Evolutionary conservation across 2,888 invertebrate species (phyloP), one percentile per base, ranked within the genome.

Genomic region (Diaperis boleti): DNA sequence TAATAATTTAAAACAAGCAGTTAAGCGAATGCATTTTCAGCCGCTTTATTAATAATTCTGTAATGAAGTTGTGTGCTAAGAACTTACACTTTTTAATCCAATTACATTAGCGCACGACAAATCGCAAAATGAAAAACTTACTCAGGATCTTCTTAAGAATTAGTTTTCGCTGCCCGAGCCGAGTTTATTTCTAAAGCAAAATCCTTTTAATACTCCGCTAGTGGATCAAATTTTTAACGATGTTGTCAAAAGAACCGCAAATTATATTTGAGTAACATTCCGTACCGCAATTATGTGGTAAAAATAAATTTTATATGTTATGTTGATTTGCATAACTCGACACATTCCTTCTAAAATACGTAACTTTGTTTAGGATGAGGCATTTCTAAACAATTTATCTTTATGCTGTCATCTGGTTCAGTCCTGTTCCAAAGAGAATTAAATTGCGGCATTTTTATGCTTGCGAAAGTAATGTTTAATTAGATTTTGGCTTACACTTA

Each of bases 281-380:
- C 6, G 22, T 7, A 8, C 33, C 37, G 14, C 31, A 55, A 55
- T 55, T 55, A 55, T 42, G 31, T 15, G 52, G 26, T 42, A 42
- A 42, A 55, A 55, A 55, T 55, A 15, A 42, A 55, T 55, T 55
- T 55, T 17, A 42, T 55, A 33, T 42, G 42, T 42, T 29, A 31
- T n/a, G 22, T 15, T 31, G 13, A 42, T 55, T 55, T 55, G 17
- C 56, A 56, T 45, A 56, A 56, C 45, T 56, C n/a, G 7, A 15
- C 14, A 35, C 33, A 35, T 35, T 56, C 35, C 22, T 44, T 44
- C 18, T 45, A 56, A 56, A 56, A 31, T 44, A 45, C 45, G 17
- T 56, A 56, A 44, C 44, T 56, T 44, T n/a, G 18, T 42, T 55
- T 33, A 18, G 35, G 11, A 17, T 22, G 26, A 14, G 18, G 13